These are phyloP conservation scores for Chloromyia formosa DNA, from an alignment of 2,888 invertebrate species.

Conservation along the genomic window DNA sequence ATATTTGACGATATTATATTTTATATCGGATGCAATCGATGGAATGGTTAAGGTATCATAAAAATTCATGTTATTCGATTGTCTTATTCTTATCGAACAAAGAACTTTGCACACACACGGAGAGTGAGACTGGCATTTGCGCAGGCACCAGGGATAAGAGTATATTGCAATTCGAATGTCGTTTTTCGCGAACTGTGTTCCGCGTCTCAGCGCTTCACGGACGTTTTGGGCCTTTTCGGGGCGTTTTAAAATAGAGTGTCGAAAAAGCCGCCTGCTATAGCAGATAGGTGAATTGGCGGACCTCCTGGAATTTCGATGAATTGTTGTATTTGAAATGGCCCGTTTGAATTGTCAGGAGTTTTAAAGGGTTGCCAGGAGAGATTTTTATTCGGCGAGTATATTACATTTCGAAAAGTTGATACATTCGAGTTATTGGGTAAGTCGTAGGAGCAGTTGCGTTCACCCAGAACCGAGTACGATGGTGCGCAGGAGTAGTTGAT, in stretches of 20 bases:
- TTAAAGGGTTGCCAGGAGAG: neutral
- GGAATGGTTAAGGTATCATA: constrained; percentile 47
- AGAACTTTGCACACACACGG: constrained; percentile 3
- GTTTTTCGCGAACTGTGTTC: too few species aligned
- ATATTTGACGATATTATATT: constrained; percentile 36
- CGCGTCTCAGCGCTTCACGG: too few species aligned
- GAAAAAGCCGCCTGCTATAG: constrained; percentile 60
- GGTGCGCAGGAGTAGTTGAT: too few species aligned
- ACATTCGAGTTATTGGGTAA: too few species aligned
- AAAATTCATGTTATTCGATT: constrained; percentile 51
- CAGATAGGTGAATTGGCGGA: constrained; percentile 50
- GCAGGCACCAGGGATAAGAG: too few species aligned
- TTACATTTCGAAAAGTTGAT: too few species aligned
- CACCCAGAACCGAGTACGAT: too few species aligned
- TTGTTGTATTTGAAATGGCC: constrained; percentile 39
- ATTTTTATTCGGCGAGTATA: too few species aligned
- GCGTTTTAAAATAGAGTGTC: constrained; percentile 56
- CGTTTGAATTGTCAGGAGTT: neutral
- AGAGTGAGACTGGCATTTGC: neutral
- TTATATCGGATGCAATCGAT: constrained; percentile 27
- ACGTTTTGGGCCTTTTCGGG: constrained; percentile 40
- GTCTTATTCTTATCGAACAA: constrained; percentile 50
- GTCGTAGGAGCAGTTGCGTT: too few species aligned
- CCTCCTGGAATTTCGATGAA: constrained; percentile 51
- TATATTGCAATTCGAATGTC: too few species aligned